Evolutionary conservation across 2,113 vertebrate species (phyloP).

Genomic region (Deroptyus accipitrinus): DNA sequence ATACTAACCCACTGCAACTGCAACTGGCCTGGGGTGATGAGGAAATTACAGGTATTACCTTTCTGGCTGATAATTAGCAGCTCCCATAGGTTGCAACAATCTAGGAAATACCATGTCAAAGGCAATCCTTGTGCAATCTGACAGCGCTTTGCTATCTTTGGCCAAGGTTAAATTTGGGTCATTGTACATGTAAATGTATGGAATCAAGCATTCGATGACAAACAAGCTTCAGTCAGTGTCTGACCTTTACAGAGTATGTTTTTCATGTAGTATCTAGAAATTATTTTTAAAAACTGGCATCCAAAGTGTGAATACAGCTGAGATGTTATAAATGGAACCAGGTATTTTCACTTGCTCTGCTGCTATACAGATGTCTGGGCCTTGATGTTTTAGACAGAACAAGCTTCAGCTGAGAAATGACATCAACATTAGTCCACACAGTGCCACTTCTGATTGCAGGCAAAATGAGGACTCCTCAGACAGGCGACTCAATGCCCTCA

Average conservation of each 20-base stretch:
- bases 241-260: slow-evolving; percentile 13
- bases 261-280: neutral
- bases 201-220: neutral
- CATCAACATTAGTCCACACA: neutral
- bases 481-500: neutral
- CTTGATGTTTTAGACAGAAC: slow-evolving; percentile 18
- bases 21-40: neutral
- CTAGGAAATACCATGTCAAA: slow-evolving; percentile 38
- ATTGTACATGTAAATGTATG: neutral
- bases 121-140: slow-evolving; percentile 2
- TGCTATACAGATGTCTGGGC: neutral
- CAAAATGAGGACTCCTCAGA: neutral
- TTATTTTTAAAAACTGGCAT: slow-evolving; percentile 31
- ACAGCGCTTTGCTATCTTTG: neutral
- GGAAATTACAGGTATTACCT: slow-evolving; percentile 40
- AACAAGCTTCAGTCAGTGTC: neutral
- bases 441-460: slow-evolving; percentile 2
- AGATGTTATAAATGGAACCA: neutral
- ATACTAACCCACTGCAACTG: neutral
- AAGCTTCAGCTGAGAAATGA: slow-evolving; percentile 3
- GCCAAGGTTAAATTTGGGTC: slow-evolving; percentile 44
- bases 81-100: neutral
- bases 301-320: neutral
- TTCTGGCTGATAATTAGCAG: slow-evolving; percentile 32
- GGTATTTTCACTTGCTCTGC: neutral